phyloP scores from a whole-genome alignment of 2,888 invertebrate species.

The Loripinus fragilis region DNA sequence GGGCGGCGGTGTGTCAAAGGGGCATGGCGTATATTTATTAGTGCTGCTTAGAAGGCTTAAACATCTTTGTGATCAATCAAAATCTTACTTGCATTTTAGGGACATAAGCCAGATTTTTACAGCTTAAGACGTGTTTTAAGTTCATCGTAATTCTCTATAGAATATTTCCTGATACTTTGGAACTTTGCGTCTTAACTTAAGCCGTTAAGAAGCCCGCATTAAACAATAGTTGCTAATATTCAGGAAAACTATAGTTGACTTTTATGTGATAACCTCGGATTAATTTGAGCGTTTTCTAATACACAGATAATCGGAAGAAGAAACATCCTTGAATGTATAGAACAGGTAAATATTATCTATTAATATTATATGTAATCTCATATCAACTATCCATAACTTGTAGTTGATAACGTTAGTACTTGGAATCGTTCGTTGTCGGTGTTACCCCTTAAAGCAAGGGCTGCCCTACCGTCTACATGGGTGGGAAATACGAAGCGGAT shows the following conservation, averaged over 20 bases:
- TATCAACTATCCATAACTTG: too few relatives aligned
- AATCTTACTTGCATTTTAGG: slow-evolving; percentile 66
- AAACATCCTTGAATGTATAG: slow-evolving; percentile 23
- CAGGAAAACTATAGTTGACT: slow-evolving; percentile 47
- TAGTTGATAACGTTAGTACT: too few relatives aligned
- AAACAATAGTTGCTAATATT: slow-evolving; percentile 59
- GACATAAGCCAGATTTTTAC: slow-evolving; percentile 68
- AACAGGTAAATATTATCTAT: slow-evolving; percentile 18
- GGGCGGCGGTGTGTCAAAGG: slow-evolving; percentile 49
- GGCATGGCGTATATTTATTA: slow-evolving; percentile 58
- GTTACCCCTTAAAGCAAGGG: too few relatives aligned
- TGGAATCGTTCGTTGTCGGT: too few relatives aligned
- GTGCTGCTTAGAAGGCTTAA: slow-evolving; percentile 58
- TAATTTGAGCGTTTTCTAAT: slow-evolving; percentile 32
- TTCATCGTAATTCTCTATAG: slow-evolving; percentile 58
- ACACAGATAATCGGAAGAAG: slow-evolving; percentile 54
- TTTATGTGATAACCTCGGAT: slow-evolving; percentile 24
- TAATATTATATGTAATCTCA: slow-evolving; percentile 12
- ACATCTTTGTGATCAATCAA: slow-evolving; percentile 65
- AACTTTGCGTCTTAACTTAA: slow-evolving; percentile 44
- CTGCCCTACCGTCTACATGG: too few relatives aligned
- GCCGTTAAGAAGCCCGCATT: slow-evolving; percentile 46
- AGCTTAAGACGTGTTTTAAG: slow-evolving; percentile 64
- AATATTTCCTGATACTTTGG: slow-evolving; percentile 55
- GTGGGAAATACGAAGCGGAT: too few relatives aligned